Evolutionary conservation across 2,888 invertebrate species (phyloP).

Genomic region (Leistus spinibarbis): DNA sequence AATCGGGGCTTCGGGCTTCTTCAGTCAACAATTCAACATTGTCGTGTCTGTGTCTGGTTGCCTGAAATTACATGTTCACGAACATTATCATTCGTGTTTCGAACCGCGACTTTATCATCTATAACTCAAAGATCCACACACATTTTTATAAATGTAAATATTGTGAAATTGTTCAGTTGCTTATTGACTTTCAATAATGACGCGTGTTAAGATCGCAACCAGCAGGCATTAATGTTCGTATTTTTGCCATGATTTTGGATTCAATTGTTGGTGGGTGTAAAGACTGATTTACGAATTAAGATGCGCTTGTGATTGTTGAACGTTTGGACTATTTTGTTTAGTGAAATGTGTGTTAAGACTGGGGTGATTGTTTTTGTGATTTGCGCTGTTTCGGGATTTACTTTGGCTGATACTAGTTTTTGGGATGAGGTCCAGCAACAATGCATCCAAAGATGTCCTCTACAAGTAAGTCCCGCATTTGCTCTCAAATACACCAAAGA

Average conservation of each 20-base stretch:
- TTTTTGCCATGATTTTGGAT: background rate
- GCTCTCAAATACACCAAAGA: too few species aligned
- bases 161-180: background rate
- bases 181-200: background rate
- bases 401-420: slow-evolving; percentile 13
- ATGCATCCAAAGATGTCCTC: slow-evolving; percentile 51
- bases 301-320: slow-evolving; percentile 19
- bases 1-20: background rate
- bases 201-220: background rate
- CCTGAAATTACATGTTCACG: slow-evolving; percentile 18
- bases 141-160: background rate
- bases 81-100: background rate
- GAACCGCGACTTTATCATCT: background rate
- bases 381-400: background rate
- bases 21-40: slow-evolving; percentile 11
- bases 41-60: slow-evolving; percentile 24
- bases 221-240: too few species aligned
- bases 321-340: background rate
- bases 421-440: slow-evolving; percentile 49
- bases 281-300: slow-evolving; percentile 6
- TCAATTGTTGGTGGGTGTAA: background rate
- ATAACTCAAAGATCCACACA: background rate
- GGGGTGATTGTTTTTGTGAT: background rate
- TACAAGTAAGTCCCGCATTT: slow-evolving; percentile 47
- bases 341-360: slow-evolving; percentile 3